Evolutionary conservation across 2,888 invertebrate species (phyloP).

Genomic region (Sisyra terminalis): DNA sequence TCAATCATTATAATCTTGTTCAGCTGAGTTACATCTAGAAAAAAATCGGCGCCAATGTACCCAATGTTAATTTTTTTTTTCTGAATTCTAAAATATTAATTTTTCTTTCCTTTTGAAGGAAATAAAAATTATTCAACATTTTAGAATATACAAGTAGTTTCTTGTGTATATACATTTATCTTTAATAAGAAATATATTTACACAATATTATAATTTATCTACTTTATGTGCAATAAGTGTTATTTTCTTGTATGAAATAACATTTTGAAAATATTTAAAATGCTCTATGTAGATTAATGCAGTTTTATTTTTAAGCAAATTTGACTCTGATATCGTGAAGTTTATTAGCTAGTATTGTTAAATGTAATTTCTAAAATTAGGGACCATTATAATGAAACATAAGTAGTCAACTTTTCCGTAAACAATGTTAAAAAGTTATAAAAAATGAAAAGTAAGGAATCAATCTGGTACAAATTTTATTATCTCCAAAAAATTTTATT

Average conservation of each 20-base stretch:
- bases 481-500: background rate
- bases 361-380: conserved; percentile 1
- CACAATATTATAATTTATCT: background rate
- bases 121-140: too few species aligned
- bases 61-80: background rate
- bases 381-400: background rate
- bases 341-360: background rate
- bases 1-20: too few species aligned
- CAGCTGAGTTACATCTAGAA: too few species aligned
- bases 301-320: conserved; percentile 4
- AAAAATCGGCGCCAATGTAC: too few species aligned
- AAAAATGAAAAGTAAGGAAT: background rate
- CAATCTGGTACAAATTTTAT: background rate
- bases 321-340: conserved; percentile 6
- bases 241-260: conserved; percentile 2
- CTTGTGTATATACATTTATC: background rate
- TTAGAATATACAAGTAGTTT: background rate
- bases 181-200: too few species aligned
- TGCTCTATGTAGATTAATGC: conserved; percentile 3
- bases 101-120: too few species aligned
- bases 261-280: background rate
- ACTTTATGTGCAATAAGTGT: conserved; percentile 6
- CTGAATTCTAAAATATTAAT: background rate
- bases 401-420: background rate
- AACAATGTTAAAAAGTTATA: background rate